Evolutionary conservation across 37 sponge, comb jelly and placozoan species (phyloP).

Genomic region (Mnemiopsis leidyi): DNA sequence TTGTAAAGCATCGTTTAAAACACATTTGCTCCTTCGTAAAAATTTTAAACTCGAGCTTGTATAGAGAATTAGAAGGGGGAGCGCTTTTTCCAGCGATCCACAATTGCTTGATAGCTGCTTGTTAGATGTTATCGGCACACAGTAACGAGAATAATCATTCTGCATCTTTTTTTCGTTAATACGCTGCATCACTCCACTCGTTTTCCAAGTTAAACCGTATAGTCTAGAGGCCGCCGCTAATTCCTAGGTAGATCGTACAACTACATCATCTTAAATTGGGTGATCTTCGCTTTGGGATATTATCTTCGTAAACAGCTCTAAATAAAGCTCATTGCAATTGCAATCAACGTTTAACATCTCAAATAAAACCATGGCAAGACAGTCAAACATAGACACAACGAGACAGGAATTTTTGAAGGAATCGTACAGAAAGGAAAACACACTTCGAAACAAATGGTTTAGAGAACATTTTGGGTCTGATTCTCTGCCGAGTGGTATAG

Average conservation of each 20-base stretch:
- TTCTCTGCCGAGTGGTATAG: slow-evolving; percentile 26
- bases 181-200: neutral
- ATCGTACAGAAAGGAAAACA: slow-evolving; percentile 17
- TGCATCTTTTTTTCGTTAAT: neutral
- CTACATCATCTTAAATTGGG: no score
- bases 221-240: no score
- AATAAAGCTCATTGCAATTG: no score
- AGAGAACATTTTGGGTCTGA: slow-evolving; percentile 31
- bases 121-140: slow-evolving; percentile 37
- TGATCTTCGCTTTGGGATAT: no score
- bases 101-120: slow-evolving; percentile 28
- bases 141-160: slow-evolving; percentile 22
- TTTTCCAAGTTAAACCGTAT: no score
- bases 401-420: slow-evolving; percentile 50
- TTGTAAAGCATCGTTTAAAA: neutral
- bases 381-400: slow-evolving; percentile 15
- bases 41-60: neutral
- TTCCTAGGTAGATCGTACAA: no score
- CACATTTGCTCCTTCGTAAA: neutral
- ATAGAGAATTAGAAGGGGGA: neutral
- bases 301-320: no score
- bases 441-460: slow-evolving; percentile 58
- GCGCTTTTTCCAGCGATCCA: neutral
- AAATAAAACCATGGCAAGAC: slow-evolving; percentile 37
- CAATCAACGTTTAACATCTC: no score